phyloP scores from a whole-genome alignment of 2,113 vertebrate species.

The Glaucidium brasilianum region DNA sequence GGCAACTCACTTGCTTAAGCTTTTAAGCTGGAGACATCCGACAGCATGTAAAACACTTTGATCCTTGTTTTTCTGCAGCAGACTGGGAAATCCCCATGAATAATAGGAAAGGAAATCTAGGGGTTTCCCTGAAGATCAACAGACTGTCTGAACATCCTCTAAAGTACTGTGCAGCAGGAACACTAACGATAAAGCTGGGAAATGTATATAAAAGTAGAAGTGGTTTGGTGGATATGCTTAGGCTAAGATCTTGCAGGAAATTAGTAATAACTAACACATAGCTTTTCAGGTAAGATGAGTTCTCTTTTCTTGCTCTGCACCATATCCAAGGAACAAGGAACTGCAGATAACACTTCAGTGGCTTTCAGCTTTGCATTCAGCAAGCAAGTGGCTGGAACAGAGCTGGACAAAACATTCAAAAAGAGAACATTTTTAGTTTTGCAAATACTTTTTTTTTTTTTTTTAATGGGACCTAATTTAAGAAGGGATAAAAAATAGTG shows the following conservation, averaged over 20 bases:
- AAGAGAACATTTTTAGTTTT: background rate
- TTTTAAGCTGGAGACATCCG: conserved; percentile 14
- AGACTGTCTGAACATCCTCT: background rate
- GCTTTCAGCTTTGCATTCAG: background rate
- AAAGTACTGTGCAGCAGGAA: background rate
- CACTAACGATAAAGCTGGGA: background rate
- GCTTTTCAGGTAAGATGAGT: background rate
- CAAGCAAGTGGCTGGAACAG: background rate
- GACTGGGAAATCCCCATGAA: conserved; percentile 59
- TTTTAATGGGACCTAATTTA: background rate
- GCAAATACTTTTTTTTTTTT: background rate
- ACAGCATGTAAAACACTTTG: background rate
- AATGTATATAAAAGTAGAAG: background rate
- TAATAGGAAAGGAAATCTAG: conserved; percentile 53
- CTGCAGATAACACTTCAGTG: background rate
- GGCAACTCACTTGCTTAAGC: background rate
- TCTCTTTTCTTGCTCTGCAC: background rate
- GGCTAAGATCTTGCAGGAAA: background rate
- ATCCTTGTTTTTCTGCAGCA: conserved; percentile 34
- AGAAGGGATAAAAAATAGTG: accelerated
- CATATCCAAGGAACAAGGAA: background rate
- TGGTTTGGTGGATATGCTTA: background rate
- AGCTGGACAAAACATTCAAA: background rate
- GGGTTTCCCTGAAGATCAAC: conserved; percentile 54
- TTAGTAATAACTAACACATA: background rate